Conservation (phyloP, 1,140 invertebrate species). For the Reticulitermes speratus region DNA sequence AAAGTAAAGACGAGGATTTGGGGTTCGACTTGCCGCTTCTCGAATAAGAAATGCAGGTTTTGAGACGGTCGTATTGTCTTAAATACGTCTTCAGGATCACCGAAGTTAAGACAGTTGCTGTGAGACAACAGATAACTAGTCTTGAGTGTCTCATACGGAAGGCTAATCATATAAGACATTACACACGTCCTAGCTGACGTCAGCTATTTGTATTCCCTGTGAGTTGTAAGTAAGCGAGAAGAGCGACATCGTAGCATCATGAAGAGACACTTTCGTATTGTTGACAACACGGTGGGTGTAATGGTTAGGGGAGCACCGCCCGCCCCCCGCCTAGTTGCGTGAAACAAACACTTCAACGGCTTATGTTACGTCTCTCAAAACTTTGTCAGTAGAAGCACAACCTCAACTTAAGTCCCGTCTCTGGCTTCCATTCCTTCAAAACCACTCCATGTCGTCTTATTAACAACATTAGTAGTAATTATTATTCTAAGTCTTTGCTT, state of each 20-base stretch:
- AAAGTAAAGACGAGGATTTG: no score
- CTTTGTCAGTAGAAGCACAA: not conserved
- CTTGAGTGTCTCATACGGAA: not conserved
- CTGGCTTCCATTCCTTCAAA: not conserved
- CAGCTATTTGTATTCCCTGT: not conserved
- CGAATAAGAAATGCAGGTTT: not conserved
- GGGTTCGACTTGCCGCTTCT: no score
- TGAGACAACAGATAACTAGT: not conserved
- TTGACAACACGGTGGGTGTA: not conserved
- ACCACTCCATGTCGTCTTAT: not conserved
- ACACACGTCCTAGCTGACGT: not conserved
- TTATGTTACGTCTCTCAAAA: not conserved
- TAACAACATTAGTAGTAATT: not conserved
- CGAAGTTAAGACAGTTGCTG: not conserved
- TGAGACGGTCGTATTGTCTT: not conserved
- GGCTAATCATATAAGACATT: not conserved
- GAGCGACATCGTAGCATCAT: no score
- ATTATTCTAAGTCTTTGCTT: slow-evolving; percentile 12
- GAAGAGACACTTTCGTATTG: slow-evolving; percentile 5
- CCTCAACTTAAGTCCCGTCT: not conserved
- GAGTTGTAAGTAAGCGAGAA: not conserved
- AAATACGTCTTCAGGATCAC: not conserved
- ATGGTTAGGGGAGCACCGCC: not conserved
- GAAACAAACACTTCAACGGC: slow-evolving; percentile 1
- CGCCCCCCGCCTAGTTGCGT: not conserved